phyloP scores from a whole-genome alignment of 2,797 vertebrate species.

The Eurystomus glaucurus region DNA sequence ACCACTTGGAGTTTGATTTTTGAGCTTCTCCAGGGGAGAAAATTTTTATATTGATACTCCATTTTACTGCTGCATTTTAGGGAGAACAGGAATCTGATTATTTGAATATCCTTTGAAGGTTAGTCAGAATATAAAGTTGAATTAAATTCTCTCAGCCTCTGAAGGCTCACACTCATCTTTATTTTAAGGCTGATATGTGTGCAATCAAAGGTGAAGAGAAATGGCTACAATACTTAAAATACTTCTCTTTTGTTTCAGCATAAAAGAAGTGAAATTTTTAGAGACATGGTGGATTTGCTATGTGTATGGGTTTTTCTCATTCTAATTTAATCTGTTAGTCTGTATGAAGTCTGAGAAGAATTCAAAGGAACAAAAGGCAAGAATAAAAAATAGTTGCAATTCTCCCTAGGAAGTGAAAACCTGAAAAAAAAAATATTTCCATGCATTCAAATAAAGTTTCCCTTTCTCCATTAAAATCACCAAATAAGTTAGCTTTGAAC shows the following conservation, averaged over 20 bases:
- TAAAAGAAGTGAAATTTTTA: not conserved
- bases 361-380: not conserved
- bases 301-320: accelerated
- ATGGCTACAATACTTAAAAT: not conserved
- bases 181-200: not conserved
- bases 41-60: not conserved
- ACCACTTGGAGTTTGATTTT: not conserved
- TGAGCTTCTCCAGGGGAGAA: not conserved
- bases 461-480: not conserved
- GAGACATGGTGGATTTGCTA: not conserved
- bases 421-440: not conserved
- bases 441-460: not conserved
- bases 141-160: not conserved
- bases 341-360: not conserved
- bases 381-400: not conserved
- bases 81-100: not conserved
- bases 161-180: not conserved
- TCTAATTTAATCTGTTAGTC: not conserved
- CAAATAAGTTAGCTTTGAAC: not conserved
- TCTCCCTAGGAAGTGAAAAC: not conserved
- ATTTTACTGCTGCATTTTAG: not conserved
- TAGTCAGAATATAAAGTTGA: not conserved
- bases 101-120: not conserved
- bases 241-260: not conserved
- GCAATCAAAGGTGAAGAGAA: not conserved